Evolutionary conservation across 1,140 invertebrate genomes (phyloP).

Genomic region (Riptortus pedestris): DNA sequence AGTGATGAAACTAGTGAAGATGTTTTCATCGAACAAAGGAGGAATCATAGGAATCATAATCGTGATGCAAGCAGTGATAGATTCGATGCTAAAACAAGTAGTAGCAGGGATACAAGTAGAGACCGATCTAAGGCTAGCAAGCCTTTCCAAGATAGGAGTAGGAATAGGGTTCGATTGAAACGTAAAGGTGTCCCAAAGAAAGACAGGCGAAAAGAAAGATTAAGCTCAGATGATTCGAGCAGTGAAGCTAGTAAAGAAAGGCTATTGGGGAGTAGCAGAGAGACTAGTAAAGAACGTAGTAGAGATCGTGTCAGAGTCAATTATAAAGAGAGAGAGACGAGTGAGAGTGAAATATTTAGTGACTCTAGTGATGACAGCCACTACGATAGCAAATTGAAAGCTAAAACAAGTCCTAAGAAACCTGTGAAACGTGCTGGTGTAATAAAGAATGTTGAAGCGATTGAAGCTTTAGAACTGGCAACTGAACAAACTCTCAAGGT

Average conservation of each 20-base stretch:
- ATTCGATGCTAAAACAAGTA: conserved; percentile 4
- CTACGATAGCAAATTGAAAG: conserved; percentile 37
- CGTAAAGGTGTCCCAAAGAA: neutral
- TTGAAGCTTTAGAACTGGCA: conserved; percentile 63
- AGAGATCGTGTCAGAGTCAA: conserved; percentile 21
- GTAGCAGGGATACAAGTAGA: conserved; percentile 5
- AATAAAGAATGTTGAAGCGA: conserved; percentile 48
- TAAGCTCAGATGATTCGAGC: neutral
- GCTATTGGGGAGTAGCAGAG: conserved; percentile 5
- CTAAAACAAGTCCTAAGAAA: conserved; percentile 38
- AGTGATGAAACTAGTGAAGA: conserved; percentile 22
- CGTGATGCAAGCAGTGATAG: conserved; percentile 1
- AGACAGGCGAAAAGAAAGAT: neutral
- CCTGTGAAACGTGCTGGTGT: conserved; percentile 34
- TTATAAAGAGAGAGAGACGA: conserved; percentile 28
- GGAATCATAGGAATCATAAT: neutral
- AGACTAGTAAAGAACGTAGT: conserved; percentile 17
- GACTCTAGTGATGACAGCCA: conserved; percentile 29
- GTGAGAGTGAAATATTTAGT: conserved; percentile 28
- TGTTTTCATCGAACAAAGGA: neutral
- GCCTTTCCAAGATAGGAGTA: conserved; percentile 1
- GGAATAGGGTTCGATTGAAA: neutral
- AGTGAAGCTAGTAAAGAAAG: neutral
- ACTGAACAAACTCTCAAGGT: conserved; percentile 71
- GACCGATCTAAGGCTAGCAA: conserved; percentile 1